phyloP scores from a whole-genome alignment of 2,113 vertebrate genomes.

The Chamaea fasciata region DNA sequence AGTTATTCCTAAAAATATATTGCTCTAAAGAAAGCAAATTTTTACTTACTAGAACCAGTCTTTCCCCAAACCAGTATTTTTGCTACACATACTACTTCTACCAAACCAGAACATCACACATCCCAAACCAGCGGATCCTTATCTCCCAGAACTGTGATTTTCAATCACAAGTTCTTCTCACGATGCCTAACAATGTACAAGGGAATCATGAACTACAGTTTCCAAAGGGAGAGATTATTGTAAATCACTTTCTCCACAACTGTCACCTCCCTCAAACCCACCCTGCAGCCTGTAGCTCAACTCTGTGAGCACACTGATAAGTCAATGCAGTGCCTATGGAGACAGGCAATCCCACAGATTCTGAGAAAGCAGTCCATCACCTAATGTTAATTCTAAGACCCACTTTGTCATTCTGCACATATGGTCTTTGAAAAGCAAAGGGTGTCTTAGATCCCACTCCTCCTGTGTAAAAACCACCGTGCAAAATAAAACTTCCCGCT shows the following conservation, averaged over 20 bases:
- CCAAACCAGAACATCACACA: background rate
- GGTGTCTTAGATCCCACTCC: background rate
- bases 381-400: background rate
- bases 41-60: background rate
- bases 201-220: background rate
- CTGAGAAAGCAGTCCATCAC: background rate
- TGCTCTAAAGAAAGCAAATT: background rate
- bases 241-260: background rate
- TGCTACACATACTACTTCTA: background rate
- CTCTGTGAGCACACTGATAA: background rate
- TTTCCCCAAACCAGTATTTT: background rate
- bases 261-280: background rate
- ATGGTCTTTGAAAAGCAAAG: background rate
- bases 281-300: background rate
- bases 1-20: background rate
- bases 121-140: background rate
- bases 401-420: background rate
- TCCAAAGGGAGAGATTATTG: background rate
- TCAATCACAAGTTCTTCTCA: background rate
- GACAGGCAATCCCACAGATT: background rate
- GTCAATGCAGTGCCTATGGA: background rate
- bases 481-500: background rate
- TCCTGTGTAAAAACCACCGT: accelerated
- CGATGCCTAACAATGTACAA: background rate
- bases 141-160: background rate